Conservation (phyloP, 2,888 invertebrate species). For the Megamerina dolium region DNA sequence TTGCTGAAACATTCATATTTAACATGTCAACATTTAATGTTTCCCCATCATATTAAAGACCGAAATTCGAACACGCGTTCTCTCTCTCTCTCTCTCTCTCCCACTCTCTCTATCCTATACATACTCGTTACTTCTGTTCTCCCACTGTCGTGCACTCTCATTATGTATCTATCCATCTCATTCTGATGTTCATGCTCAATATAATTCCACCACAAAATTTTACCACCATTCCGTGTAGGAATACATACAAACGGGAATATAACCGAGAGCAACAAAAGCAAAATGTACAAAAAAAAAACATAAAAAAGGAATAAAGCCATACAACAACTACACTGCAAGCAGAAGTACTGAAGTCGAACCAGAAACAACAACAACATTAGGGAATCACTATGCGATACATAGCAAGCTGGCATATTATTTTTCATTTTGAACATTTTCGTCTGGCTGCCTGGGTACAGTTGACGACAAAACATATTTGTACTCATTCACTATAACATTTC, state of each 20-base stretch:
- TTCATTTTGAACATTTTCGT: slow-evolving; percentile 5
- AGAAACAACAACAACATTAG: too few relatives aligned
- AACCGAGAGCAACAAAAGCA: slow-evolving; percentile 9
- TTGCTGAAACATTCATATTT: too few relatives aligned
- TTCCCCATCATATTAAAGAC: background rate
- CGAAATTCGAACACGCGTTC: background rate
- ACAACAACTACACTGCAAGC: slow-evolving; percentile 26
- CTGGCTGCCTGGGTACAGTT: slow-evolving; percentile 34
- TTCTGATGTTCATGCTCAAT: too few relatives aligned
- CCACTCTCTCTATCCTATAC: too few relatives aligned
- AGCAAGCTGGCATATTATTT: too few relatives aligned
- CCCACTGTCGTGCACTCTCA: too few relatives aligned
- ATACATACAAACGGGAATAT: background rate
- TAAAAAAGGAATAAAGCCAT: slow-evolving; percentile 36
- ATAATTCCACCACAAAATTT: slow-evolving; percentile 1
- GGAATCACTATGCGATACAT: too few relatives aligned
- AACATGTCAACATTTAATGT: too few relatives aligned
- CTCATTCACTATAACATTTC: slow-evolving; percentile 6
- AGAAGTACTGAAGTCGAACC: background rate
- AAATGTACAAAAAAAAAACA: slow-evolving; percentile 10
- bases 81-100: too few relatives aligned
- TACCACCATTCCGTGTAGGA: slow-evolving; percentile 2
- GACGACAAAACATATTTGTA: slow-evolving; percentile 36
- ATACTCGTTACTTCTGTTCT: too few relatives aligned
- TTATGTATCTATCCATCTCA: too few relatives aligned